phyloP scores from a whole-genome alignment of 2,113 vertebrate species.

The Odontesthes bonariensis region DNA sequence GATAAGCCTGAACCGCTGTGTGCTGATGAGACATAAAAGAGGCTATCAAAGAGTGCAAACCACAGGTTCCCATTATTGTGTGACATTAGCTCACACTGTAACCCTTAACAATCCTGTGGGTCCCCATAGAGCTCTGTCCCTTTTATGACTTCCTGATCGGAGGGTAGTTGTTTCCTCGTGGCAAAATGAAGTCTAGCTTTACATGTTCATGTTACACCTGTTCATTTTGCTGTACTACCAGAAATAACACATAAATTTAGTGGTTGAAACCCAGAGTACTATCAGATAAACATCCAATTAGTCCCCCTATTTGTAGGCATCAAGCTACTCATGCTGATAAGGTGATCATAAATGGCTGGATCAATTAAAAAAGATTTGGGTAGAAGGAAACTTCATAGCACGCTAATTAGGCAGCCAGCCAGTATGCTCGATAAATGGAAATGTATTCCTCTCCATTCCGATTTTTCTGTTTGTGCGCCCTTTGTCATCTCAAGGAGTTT shows the following conservation, averaged over 20 bases:
- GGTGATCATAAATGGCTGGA: slow-evolving; percentile 45
- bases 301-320: slow-evolving; percentile 49
- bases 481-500: slow-evolving; percentile 55
- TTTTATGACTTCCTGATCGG: slow-evolving; percentile 68
- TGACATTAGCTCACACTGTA: slow-evolving; percentile 72
- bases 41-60: slow-evolving; percentile 69
- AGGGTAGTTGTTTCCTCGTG: slow-evolving; percentile 48
- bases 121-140: slow-evolving; percentile 53
- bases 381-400: slow-evolving; percentile 58
- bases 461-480: slow-evolving; percentile 52
- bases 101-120: slow-evolving; percentile 65
- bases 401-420: slow-evolving; percentile 66
- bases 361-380: slow-evolving; percentile 68
- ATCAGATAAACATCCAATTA: slow-evolving; percentile 52
- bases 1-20: slow-evolving; percentile 50
- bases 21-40: slow-evolving; percentile 67
- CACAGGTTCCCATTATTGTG: slow-evolving; percentile 71
- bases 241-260: slow-evolving; percentile 16
- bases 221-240: background rate
- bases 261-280: slow-evolving; percentile 1
- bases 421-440: slow-evolving; percentile 65
- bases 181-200: slow-evolving; percentile 15
- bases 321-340: slow-evolving; percentile 49
- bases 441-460: slow-evolving; percentile 57
- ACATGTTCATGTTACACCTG: background rate